phyloP scores from a whole-genome alignment of 1,140 invertebrate species.

The Drosophila tani region DNA sequence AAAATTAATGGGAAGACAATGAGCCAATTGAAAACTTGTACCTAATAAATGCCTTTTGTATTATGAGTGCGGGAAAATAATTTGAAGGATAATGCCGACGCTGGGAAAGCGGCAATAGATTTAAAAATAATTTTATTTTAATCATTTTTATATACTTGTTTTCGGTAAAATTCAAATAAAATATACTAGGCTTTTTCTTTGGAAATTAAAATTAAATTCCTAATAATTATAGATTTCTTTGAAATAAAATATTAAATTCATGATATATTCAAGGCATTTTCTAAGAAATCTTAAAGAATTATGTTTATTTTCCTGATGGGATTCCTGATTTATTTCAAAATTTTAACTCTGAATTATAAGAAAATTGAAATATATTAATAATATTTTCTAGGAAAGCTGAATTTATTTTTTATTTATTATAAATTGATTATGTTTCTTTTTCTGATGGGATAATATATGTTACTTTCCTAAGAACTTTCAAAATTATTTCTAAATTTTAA shows the following conservation, averaged over 20 bases:
- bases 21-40: constrained; percentile 55
- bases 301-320: background rate
- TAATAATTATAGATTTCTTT: too few relatives aligned
- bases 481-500: background rate
- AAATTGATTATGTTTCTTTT: background rate
- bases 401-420: background rate
- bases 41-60: constrained; percentile 27
- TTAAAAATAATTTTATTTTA: too few relatives aligned
- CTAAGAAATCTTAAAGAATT: background rate
- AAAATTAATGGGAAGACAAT: constrained; percentile 70
- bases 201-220: background rate
- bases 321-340: background rate
- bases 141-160: too few relatives aligned
- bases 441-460: too few relatives aligned
- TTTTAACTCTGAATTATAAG: too few relatives aligned
- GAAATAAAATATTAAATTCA: background rate
- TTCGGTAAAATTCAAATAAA: too few relatives aligned
- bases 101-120: too few relatives aligned
- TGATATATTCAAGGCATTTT: background rate
- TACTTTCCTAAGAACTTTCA: too few relatives aligned
- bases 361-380: background rate
- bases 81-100: background rate
- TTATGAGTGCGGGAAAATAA: constrained; percentile 54
- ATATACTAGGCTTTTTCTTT: too few relatives aligned
- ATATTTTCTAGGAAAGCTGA: background rate